These are phyloP conservation scores for Aurelia sp. DNA, from an alignment of 30 jellyfish, hydroid and myxozoan species.

Conservation along the genomic window DNA sequence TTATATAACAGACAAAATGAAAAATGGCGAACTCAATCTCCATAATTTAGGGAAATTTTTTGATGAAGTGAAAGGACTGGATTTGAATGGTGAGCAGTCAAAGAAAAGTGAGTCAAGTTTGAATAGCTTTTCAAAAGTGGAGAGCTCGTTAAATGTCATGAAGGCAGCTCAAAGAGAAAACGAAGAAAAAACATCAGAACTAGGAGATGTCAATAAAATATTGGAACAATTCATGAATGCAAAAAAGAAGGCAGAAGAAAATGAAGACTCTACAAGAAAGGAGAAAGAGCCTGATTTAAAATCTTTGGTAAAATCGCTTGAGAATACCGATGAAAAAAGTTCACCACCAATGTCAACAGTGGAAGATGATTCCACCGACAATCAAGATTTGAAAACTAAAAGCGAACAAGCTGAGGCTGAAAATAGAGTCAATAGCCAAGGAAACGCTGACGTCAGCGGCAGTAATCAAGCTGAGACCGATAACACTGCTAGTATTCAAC, in stretches of 20 bases:
- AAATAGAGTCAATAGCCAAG: too few relatives aligned
- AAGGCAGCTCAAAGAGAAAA: neutral
- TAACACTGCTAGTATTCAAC: too few relatives aligned
- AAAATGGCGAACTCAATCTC: slow-evolving; percentile 45
- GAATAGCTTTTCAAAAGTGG: neutral
- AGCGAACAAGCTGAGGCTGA: neutral
- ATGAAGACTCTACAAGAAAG: neutral
- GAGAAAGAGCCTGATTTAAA: slow-evolving; percentile 9
- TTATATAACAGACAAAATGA: slow-evolving; percentile 72
- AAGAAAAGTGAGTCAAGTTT: neutral
- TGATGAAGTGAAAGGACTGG: slow-evolving; percentile 21
- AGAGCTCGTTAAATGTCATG: neutral
- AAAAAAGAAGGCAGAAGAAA: slow-evolving; percentile 4
- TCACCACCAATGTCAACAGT: slow-evolving; percentile 29
- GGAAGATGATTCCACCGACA: slow-evolving; percentile 33
- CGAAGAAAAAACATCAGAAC: neutral
- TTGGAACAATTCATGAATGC: neutral
- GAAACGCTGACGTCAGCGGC: too few relatives aligned
- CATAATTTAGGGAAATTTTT: slow-evolving; percentile 61
- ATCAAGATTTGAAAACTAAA: slow-evolving; percentile 1
- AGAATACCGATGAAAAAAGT: neutral
- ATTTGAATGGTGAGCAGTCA: slow-evolving; percentile 18
- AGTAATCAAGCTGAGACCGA: too few relatives aligned
- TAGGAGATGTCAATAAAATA: slow-evolving; percentile 8
- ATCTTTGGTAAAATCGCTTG: slow-evolving; percentile 20